These are phyloP conservation scores for Epinotia nisella DNA, from an alignment of 2,888 invertebrate genomes.

Conservation along the genomic window DNA sequence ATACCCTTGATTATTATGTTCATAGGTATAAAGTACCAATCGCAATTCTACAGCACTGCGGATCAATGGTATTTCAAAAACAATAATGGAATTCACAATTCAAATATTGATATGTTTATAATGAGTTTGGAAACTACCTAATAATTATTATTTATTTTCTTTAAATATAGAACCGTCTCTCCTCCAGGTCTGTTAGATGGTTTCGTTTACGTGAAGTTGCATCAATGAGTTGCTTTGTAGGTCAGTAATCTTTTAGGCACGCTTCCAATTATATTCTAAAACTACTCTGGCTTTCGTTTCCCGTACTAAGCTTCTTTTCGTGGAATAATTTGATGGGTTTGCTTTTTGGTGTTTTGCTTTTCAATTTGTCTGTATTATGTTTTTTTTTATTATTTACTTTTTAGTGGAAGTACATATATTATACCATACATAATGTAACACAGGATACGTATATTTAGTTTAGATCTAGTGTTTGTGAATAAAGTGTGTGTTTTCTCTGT, in stretches of 20 bases:
- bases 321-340: slow-evolving; percentile 44
- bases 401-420: neutral
- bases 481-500: neutral
- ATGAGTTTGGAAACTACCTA: neutral
- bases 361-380: slow-evolving; percentile 31
- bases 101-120: neutral
- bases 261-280: slow-evolving; percentile 61
- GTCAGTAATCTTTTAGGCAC: slow-evolving; percentile 77
- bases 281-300: slow-evolving; percentile 56
- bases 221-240: slow-evolving; percentile 80
- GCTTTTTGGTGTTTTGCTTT: slow-evolving; percentile 33
- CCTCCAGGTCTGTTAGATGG: slow-evolving; percentile 79
- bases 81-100: neutral
- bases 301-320: slow-evolving; percentile 52
- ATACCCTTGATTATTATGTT: neutral
- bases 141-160: slow-evolving; percentile 24
- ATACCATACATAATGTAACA: neutral
- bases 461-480: neutral
- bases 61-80: neutral
- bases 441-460: neutral
- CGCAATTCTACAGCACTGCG: no score
- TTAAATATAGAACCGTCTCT: slow-evolving; percentile 59
- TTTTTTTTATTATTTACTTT: slow-evolving; percentile 3
- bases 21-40: neutral
- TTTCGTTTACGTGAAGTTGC: slow-evolving; percentile 79